Conservation (phyloP, 2,888 invertebrate genomes). For the Coleophora flavipennella region DNA sequence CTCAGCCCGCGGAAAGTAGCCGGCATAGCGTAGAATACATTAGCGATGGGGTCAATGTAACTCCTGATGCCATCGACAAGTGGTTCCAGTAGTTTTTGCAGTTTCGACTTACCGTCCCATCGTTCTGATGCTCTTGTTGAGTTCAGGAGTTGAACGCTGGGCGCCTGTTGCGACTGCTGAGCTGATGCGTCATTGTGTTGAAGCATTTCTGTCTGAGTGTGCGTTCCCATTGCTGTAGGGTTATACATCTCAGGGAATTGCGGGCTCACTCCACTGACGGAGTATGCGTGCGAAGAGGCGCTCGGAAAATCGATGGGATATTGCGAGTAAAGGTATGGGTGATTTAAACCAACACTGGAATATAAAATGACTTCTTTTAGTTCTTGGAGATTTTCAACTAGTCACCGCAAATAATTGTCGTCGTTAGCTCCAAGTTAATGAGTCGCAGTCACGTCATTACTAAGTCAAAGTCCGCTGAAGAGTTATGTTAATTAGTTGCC, state of each 20-base stretch:
- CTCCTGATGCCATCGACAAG: conserved; percentile 47
- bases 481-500: too few relatives aligned
- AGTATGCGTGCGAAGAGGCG: conserved; percentile 69
- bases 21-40: conserved; percentile 56
- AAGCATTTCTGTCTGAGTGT: conserved; percentile 53
- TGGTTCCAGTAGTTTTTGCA: conserved; percentile 61
- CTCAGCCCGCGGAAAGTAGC: conserved; percentile 55
- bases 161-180: conserved; percentile 69
- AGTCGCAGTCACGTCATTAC: neutral
- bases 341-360: conserved; percentile 68
- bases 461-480: neutral
- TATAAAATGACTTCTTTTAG: conserved; percentile 36
- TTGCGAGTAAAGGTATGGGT: conserved; percentile 68
- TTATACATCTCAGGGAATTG: conserved; percentile 66
- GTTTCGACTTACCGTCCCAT: conserved; percentile 69
- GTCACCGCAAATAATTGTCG: conserved; percentile 8
- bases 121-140: conserved; percentile 59
- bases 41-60: conserved; percentile 54
- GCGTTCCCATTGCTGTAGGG: conserved; percentile 51
- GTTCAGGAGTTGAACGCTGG: conserved; percentile 49
- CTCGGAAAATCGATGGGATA: conserved; percentile 71
- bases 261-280: conserved; percentile 63
- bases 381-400: conserved; percentile 10
- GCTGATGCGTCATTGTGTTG: conserved; percentile 61
- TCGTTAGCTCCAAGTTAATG: neutral